These are phyloP conservation scores for Holothuria leucospilota DNA, from an alignment of 53 echinoderm and acorn worm species.

Conservation along the genomic window DNA sequence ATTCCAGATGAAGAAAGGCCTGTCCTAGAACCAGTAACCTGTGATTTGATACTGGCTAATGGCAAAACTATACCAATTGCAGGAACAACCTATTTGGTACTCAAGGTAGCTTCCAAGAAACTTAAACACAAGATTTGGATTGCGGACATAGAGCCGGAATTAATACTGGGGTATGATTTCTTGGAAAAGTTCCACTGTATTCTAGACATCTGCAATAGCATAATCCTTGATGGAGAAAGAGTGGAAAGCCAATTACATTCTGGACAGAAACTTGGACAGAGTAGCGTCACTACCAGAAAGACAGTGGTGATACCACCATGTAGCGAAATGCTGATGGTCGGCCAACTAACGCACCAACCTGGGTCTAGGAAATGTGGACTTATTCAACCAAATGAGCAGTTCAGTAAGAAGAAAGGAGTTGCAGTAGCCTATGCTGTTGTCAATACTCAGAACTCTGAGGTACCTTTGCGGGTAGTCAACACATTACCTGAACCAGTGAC, in stretches of 20 bases:
- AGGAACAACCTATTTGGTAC: not conserved
- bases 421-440: not conserved
- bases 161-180: slow-evolving; percentile 25
- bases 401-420: no score
- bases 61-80: not conserved
- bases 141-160: slow-evolving; percentile 24
- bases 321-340: slow-evolving; percentile 2
- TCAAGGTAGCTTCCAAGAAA: not conserved
- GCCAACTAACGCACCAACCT: not conserved
- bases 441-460: slow-evolving; percentile 35
- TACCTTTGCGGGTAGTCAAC: slow-evolving; percentile 67
- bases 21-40: not conserved
- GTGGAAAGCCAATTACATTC: no score
- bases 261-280: no score
- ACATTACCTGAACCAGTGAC: slow-evolving; percentile 42
- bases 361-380: not conserved
- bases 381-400: not conserved
- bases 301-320: not conserved
- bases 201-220: not conserved
- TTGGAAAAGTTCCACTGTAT: not conserved
- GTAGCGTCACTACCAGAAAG: not conserved
- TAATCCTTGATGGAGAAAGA: not conserved
- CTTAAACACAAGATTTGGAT: slow-evolving; percentile 6
- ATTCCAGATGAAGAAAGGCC: not conserved
- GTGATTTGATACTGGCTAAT: not conserved